Evolutionary conservation across 2,113 vertebrate genomes (phyloP), one percentile per base, ranked within the genome.

Genomic region (Setophaga kirtlandii): DNA sequence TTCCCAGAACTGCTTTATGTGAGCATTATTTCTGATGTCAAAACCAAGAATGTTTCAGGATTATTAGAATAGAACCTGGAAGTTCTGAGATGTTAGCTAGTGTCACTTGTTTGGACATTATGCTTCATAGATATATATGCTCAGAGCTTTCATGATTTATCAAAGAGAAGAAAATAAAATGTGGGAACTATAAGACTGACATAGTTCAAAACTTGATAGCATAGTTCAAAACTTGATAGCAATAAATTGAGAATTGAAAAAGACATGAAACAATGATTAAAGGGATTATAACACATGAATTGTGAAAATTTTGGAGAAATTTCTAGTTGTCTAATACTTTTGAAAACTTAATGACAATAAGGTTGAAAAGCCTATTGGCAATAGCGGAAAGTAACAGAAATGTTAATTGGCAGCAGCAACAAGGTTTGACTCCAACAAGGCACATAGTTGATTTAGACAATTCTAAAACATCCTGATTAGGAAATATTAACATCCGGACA

Each of bases 221-320:
- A 84, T 39, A 39, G 37, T 39, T 39, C 39, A 65, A 87, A 89
- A 64, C 9, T 90, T 74, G 22, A 5, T 67, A 82, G 52, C 33
- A 84, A 68, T 44, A 94, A 74, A 65, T 8, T n/a, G 18, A 80
- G 24, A 93, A 80, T 56, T 92, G 52, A 83, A 81, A 80, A 83
- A 56, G 35, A 60, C 10, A 44, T 56, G 58, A 76, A 50, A 94
- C 94, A 84, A 95, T 90, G 87, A 93, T 90, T 89, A 89, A 89
- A 85, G 13, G 8, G 28, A 77, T 80, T 73, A 77, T 11, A 83
- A 89, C 3, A 87, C 55, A 46, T 71, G 55, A 94, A 74, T 37
- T 77, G 56, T 35, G 28, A 87, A 65, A 74, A 71, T 41, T 71
- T 58, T 80, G 11, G 56, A 74, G 35, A 83, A 79, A 77, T 80